phyloP scores from a whole-genome alignment of 2,113 vertebrate species.

The Petaurus breviceps region DNA sequence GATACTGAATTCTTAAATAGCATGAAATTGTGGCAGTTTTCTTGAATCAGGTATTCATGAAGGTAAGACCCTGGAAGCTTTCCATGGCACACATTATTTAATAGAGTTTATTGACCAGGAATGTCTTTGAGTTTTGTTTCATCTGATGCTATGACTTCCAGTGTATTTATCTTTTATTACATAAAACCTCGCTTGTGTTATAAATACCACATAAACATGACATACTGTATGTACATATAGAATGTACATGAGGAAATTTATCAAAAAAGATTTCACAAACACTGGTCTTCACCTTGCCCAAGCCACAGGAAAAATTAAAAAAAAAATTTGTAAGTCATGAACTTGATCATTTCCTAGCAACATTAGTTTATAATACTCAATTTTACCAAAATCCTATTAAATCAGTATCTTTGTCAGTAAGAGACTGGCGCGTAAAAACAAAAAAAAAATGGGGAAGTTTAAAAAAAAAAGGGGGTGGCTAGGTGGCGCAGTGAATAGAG shows the following conservation, averaged over 20 bases:
- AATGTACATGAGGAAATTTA: not conserved
- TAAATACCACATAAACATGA: not conserved
- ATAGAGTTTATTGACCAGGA: constrained; percentile 31
- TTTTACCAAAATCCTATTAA: not conserved
- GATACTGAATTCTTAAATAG: constrained; percentile 19
- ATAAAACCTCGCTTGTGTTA: not conserved
- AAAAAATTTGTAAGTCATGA: not conserved
- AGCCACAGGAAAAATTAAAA: not conserved
- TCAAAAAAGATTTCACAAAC: not conserved
- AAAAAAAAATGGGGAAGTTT: no score
- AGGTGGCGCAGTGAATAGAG: no score
- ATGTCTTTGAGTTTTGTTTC: constrained; percentile 34
- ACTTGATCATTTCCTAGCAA: not conserved
- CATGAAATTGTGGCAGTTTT: not conserved
- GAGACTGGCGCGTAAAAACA: not conserved
- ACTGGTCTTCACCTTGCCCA: not conserved
- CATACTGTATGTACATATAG: not conserved
- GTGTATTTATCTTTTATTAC: not conserved
- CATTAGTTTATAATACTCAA: not conserved
- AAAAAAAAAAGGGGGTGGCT: no score
- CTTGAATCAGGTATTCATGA: constrained; percentile 25
- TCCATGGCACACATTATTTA: constrained; percentile 42
- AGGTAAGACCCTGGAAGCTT: constrained; percentile 47
- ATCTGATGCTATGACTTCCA: constrained; percentile 12
- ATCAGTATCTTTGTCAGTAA: not conserved